Base-by-base conservation (phyloP, 1,140 invertebrate genomes). In the Hylaeus volcanicus region DNA sequence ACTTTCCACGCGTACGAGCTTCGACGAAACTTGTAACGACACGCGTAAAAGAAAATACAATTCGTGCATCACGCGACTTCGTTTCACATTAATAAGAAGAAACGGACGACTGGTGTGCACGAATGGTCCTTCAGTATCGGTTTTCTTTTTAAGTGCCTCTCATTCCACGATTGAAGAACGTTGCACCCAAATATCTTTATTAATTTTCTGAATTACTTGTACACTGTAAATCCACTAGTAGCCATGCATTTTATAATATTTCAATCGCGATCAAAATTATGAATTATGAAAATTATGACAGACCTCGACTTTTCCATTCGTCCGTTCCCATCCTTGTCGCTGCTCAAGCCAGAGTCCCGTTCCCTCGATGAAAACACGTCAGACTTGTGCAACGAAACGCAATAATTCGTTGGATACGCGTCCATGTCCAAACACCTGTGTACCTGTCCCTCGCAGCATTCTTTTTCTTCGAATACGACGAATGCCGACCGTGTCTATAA, bases 371-470 rank as follows among this genome's bases (percentile, higher is more conserved):
- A 51, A 84, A 77, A 73, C 56, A 39, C 55, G 45, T 48, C 66
- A 64, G 55, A 45, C 61, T 45, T n/a, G 69, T 63, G 68, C 39
- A 58, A 37, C 48, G 78, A 69, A 74, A 83, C 84, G 48, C 37
- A 41, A 83, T 68, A 65, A 76, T 14, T n/a, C 63, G 61, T 53
- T 56, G 51, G 58, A 56, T 55, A 64, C 48, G 63, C 14, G 12
- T n/a, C 12, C 51, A 66, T 78, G 26, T 53, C 55, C 51, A 26
- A 41, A 55, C 66, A 68, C 78, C 79, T 53, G 68, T 65, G 63
- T 58, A 73, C 63, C 80, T 78, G 84, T 86, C 75, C 11, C 6
- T 6, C 1, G 75, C 75, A 79, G 61, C 14, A 12, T 53, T 26
- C 43, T 51, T 26, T 26, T 26, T 82, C 51, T 66, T 83, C 71